Base-by-base conservation (phyloP, 2,888 invertebrate genomes). In the Polietes domitor region DNA sequence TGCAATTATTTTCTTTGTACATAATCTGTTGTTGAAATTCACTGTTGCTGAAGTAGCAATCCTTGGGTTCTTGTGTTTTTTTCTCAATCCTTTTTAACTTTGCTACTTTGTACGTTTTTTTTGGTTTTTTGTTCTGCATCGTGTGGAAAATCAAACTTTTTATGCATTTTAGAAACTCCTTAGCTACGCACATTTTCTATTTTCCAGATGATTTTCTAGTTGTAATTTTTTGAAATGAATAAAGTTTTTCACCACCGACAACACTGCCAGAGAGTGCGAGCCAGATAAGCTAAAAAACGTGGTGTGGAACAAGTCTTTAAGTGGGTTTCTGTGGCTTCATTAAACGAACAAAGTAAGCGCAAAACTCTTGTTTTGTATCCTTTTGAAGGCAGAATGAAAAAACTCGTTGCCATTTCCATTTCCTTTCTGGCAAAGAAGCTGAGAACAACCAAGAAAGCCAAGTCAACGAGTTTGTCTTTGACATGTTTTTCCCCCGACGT, bases 301-400 rank as follows among this genome's bases (percentile, higher is more conserved):
- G 21, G 28, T n/a, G 41, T 6, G 50, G 17, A 76, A 78, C 58
- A 75, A 87, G 85, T 87, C 86, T 87, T 86, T 80, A 86, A 86
- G 87, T 87, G 88, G 87, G 87, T 86, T 86, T 87, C 85, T 86
- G 87, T 86, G 87, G 87, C 83, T 86, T 85, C 77, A 83, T 86
- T 86, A 84, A 73, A 73, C 63, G 61, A 73, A 73, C 84, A 84
- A 77, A 82, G 83, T 83, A 79, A 81, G 78, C 89, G 81, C 89
- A 79, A 81, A 85, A 76, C 43, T 80, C 41, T 41, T 73, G 80
- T 76, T 75, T 50, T 68, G 77, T 55, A 80, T 71, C 47, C 43
- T 80, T n/a, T 78, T 70, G 53, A 77, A 74, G 47, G 58, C 71
- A 75, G 37, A 72, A 9, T 37, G n/a, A 37, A 75, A 41, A 50